phyloP scores from a whole-genome alignment of 2,888 invertebrate species.

The Alsophila aescularia region DNA sequence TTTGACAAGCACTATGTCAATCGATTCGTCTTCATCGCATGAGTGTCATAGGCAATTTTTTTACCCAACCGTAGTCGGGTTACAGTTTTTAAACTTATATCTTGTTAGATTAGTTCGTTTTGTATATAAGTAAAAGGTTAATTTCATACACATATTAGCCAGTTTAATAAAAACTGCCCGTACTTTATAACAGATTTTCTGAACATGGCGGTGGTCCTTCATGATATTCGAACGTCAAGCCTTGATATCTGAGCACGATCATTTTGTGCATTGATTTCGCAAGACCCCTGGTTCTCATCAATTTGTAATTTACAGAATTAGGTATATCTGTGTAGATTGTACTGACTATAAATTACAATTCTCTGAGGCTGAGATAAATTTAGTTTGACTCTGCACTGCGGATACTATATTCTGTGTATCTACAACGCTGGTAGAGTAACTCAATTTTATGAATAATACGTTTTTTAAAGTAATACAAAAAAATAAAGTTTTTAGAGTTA shows the following conservation, averaged over 20 bases:
- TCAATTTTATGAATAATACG: neutral
- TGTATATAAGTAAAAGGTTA: too few relatives aligned
- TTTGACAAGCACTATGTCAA: too few relatives aligned
- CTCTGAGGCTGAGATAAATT: slow-evolving; percentile 33
- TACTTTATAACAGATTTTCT: too few relatives aligned
- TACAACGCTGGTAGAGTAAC: slow-evolving; percentile 4
- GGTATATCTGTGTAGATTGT: slow-evolving; percentile 35
- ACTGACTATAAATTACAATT: slow-evolving; percentile 38
- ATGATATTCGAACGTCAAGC: slow-evolving; percentile 19
- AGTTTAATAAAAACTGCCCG: too few relatives aligned
- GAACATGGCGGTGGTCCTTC: neutral
- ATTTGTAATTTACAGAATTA: slow-evolving; percentile 49
- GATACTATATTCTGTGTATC: neutral
- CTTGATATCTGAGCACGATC: slow-evolving; percentile 23
- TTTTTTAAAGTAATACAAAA: neutral
- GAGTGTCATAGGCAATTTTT: too few relatives aligned
- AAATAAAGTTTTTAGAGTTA: too few relatives aligned
- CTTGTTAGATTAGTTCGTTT: too few relatives aligned
- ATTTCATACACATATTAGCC: too few relatives aligned
- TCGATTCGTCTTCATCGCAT: too few relatives aligned
- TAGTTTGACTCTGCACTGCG: slow-evolving; percentile 18
- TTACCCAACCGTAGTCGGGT: too few relatives aligned
- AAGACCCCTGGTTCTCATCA: slow-evolving; percentile 47
- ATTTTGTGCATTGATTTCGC: slow-evolving; percentile 37
- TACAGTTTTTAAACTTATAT: too few relatives aligned